phyloP scores from a whole-genome alignment of 2,113 vertebrate species.

The Ceyx melanurus region DNA sequence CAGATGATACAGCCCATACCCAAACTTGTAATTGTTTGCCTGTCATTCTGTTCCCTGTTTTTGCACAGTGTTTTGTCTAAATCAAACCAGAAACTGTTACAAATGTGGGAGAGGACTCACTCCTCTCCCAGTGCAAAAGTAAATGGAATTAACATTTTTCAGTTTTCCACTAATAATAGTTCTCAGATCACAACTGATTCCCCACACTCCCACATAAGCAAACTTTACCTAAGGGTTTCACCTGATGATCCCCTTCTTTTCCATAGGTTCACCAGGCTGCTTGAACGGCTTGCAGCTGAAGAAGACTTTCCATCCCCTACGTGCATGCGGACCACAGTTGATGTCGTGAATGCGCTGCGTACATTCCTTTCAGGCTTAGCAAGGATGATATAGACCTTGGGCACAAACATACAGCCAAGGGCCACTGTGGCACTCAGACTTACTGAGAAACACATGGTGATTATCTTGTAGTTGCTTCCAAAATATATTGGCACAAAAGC shows the following conservation, averaged over 20 bases:
- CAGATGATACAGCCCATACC: background rate
- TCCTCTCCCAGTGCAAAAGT: background rate
- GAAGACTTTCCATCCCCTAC: constrained; percentile 96
- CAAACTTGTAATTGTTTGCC: background rate
- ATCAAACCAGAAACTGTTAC: background rate
- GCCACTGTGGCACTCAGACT: constrained; percentile 97
- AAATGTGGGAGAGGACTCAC: background rate
- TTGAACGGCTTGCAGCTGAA: constrained; percentile 92
- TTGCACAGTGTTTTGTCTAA: background rate
- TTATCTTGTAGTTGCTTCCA: constrained; percentile 99
- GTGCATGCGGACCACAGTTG: constrained; percentile 97
- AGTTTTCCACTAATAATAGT: background rate
- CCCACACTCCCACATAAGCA: background rate
- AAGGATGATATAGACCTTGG: constrained; percentile 98
- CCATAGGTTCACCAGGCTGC: constrained; percentile 96
- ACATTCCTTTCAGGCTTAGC: constrained; percentile 98
- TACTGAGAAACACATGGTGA: constrained; percentile 99
- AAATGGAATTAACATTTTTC: background rate
- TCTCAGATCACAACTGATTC: background rate
- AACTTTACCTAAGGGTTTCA: constrained; percentile 92
- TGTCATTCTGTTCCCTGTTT: background rate
- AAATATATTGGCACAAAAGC: constrained; percentile 99
- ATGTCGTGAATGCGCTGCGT: constrained; percentile 96
- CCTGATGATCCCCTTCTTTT: constrained; percentile 93
- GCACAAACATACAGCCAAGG: constrained; percentile 96